Evolutionary conservation across 2,888 invertebrate species (phyloP).

Genomic region (Tipula lateralis): DNA sequence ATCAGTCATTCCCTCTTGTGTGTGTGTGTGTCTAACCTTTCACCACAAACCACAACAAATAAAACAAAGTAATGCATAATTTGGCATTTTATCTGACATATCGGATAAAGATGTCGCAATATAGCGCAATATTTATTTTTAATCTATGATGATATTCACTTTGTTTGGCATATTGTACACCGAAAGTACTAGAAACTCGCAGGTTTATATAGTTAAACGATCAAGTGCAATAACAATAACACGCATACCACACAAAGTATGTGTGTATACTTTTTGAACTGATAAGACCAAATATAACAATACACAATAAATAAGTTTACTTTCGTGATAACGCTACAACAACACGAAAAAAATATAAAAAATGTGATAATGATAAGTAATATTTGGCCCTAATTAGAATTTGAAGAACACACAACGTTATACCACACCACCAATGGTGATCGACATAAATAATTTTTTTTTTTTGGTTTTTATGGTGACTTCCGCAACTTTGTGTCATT

Average conservation of each 20-base stretch:
- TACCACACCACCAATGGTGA: not conserved
- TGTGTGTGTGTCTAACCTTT: not conserved
- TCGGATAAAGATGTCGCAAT: too few species aligned
- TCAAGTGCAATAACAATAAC: not conserved
- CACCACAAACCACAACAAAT: too few species aligned
- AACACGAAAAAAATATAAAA: not conserved
- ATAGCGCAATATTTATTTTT: too few species aligned
- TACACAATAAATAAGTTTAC: not conserved
- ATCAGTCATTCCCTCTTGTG: not conserved
- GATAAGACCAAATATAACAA: not conserved
- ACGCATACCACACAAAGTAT: not conserved
- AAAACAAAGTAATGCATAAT: not conserved
- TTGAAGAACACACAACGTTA: not conserved
- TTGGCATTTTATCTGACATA: not conserved
- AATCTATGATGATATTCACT: not conserved
- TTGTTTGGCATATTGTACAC: not conserved
- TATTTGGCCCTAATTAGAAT: not conserved
- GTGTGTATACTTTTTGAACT: not conserved
- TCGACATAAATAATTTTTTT: not conserved
- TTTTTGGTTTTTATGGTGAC: not conserved
- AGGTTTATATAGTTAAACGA: not conserved
- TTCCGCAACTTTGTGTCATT: not conserved
- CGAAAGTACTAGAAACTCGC: not conserved
- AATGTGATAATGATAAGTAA: constrained; percentile 1
- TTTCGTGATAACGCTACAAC: not conserved